A percentile compares a stretch with the other conserved stretches of the same genome.
phyloP scores from a whole-genome alignment of 2,113 vertebrate species.

The Taxidea taxus region DNA sequence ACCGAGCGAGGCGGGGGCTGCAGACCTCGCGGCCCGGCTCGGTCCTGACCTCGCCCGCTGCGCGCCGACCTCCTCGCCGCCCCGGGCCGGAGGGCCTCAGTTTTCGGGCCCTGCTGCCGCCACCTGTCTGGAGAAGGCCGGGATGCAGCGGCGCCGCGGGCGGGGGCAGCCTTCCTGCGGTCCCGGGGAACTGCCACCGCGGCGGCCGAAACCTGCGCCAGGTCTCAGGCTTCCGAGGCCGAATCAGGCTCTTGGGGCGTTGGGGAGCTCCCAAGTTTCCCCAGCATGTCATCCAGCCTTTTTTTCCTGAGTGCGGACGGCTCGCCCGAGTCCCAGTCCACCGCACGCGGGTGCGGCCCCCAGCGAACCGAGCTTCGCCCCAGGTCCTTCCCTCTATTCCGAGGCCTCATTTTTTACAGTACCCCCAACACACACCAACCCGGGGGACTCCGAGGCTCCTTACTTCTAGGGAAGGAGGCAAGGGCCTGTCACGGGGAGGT shows the following conservation, averaged over 20 bases:
- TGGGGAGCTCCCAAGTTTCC: not conserved
- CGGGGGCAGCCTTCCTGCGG: not conserved
- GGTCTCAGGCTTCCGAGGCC: not conserved
- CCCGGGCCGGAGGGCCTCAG: fast-evolving
- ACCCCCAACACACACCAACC: not conserved
- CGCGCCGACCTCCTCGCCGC: slow-evolving; percentile 56
- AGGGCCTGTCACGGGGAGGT: not conserved
- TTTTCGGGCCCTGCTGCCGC: not conserved
- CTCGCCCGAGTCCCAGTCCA: not conserved
- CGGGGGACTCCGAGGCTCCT: too few relatives aligned
- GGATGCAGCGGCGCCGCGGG: not conserved
- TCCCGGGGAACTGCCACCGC: not conserved
- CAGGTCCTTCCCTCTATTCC: not conserved
- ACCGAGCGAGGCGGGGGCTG: not conserved
- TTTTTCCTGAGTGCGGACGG: not conserved
- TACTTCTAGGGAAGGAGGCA: not conserved
- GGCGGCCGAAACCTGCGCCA: too few relatives aligned
- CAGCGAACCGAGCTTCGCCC: not conserved
- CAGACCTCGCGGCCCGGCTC: not conserved
- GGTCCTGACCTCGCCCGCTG: slow-evolving; percentile 36
- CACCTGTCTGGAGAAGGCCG: not conserved
- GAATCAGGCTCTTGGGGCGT: not conserved
- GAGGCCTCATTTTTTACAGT: not conserved
- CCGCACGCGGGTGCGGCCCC: not conserved
- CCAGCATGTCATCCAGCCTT: not conserved